Evolutionary conservation across 2,888 invertebrate genomes (phyloP), one percentile per base, ranked within the genome.

Genomic region (Cepaea hortensis): DNA sequence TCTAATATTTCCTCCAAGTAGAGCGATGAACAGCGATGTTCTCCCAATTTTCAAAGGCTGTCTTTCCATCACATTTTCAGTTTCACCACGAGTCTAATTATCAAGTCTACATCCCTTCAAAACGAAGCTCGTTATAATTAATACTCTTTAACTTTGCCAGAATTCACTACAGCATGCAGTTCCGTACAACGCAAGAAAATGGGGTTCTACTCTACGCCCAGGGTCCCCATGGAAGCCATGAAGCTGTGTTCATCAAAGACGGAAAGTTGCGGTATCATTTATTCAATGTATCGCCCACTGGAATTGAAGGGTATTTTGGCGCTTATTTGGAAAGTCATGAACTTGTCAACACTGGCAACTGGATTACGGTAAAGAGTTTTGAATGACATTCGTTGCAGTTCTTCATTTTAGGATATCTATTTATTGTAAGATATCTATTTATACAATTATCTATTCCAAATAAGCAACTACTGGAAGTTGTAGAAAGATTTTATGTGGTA

Each of bases 221-320:
- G 20, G 89, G 89, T 20, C 75, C 75, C 3, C 75, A 83, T 70
- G 80, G 85, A 9, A 88, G 88, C 75, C 87, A 88, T 77, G 89
- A 89, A 77, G 89, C 87, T 23, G 68, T 89, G n/a, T 89, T 82
- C 61, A 35, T 89, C 6, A 61, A 35, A 13, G 20, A 84, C 7
- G 89, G 89, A 13, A 85, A 82, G 23, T 82, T 89, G 79, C n/a
- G 65, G 70, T 89, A 88, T 55, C 85, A 87, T 68, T 77, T 89
- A 55, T 84, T 88, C 76, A 89, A 89, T 83, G 84, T 88, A 11
- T 73, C 87, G n/a, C 85, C 88, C 1, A 84, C 76, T 20, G 89
- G 89, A 3, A 85, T 88, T 50, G 89, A 88, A 46, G 88, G 88
- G 4, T 85, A 84, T 13, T 87, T 84, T 20, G 89, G 89, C 6